Conservation (phyloP, 2,113 vertebrate genomes). For the Pitta sordida region DNA sequence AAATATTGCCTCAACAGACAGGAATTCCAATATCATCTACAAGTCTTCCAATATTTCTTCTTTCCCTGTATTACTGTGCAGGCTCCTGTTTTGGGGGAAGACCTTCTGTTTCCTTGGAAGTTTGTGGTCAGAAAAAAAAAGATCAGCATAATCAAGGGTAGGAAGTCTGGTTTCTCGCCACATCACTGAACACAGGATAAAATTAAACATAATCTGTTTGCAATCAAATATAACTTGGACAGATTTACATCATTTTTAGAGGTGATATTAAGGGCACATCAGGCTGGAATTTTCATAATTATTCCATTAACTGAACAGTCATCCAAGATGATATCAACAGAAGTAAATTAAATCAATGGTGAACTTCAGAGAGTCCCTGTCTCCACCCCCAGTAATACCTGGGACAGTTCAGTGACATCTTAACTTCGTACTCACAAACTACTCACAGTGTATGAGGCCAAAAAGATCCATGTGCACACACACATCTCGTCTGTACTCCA, state of each 20-base stretch:
- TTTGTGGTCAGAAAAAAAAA: not conserved
- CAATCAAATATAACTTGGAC: not conserved
- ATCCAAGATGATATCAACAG: not conserved
- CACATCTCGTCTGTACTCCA: not conserved
- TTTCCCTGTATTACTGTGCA: not conserved
- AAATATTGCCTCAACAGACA: not conserved
- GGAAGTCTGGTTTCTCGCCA: not conserved
- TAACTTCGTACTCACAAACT: not conserved
- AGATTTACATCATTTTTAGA: not conserved
- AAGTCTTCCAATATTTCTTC: not conserved
- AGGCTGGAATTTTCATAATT: not conserved
- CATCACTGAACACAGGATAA: not conserved
- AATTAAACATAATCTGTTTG: not conserved
- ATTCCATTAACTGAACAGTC: not conserved
- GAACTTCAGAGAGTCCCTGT: not conserved
- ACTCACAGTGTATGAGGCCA: not conserved
- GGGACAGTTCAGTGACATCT: too few species aligned
- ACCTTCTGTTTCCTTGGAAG: not conserved
- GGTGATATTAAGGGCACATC: not conserved
- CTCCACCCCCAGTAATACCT: not conserved
- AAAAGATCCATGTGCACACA: rapidly evolving
- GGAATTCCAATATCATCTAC: not conserved
- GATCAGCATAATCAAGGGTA: not conserved
- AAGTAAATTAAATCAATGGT: not conserved
- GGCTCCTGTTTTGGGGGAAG: not conserved